Conservation (phyloP, 2,797 vertebrate species). For the Sebastes dallii region DNA sequence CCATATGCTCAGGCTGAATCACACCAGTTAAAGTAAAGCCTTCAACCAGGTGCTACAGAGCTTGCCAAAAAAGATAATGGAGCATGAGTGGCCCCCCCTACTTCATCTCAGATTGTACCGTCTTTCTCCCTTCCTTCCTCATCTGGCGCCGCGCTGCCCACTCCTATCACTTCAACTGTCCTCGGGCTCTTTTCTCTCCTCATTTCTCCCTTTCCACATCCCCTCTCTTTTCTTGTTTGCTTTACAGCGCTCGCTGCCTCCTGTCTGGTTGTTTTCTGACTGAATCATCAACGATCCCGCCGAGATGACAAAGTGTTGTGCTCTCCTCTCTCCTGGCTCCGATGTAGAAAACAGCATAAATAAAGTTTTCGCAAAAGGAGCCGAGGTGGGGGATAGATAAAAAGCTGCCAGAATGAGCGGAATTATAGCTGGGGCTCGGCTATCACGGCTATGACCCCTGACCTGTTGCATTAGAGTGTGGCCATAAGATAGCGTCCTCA, state of each 20-base stretch:
- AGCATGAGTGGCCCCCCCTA: not conserved
- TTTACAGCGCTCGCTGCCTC: constrained; percentile 40
- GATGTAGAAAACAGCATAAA: constrained; percentile 38
- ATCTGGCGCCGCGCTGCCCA: constrained; percentile 50
- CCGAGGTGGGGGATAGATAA: constrained; percentile 42
- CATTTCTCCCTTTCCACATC: constrained; percentile 40
- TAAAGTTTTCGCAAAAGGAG: constrained; percentile 47
- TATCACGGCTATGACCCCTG: constrained; percentile 55
- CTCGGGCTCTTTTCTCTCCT: constrained; percentile 53
- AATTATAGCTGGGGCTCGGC: constrained; percentile 42
- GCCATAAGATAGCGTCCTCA: constrained; percentile 45
- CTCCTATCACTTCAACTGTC: constrained; percentile 54
- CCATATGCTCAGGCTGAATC: not conserved
- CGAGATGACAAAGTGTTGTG: constrained; percentile 52
- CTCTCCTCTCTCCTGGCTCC: constrained; percentile 41
- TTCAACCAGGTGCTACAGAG: constrained; percentile 23
- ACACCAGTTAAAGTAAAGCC: not conserved
- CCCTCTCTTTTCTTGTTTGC: constrained; percentile 52
- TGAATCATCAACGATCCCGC: constrained; percentile 57
- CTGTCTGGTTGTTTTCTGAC: constrained; percentile 49
- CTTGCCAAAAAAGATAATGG: constrained; percentile 33
- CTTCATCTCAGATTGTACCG: constrained; percentile 32
- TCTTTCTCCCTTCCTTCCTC: constrained; percentile 16
- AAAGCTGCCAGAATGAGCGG: constrained; percentile 53
- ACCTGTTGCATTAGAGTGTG: constrained; percentile 62